Base-by-base conservation (phyloP, 2,113 vertebrate species). In the Oryzias curvinotus region DNA sequence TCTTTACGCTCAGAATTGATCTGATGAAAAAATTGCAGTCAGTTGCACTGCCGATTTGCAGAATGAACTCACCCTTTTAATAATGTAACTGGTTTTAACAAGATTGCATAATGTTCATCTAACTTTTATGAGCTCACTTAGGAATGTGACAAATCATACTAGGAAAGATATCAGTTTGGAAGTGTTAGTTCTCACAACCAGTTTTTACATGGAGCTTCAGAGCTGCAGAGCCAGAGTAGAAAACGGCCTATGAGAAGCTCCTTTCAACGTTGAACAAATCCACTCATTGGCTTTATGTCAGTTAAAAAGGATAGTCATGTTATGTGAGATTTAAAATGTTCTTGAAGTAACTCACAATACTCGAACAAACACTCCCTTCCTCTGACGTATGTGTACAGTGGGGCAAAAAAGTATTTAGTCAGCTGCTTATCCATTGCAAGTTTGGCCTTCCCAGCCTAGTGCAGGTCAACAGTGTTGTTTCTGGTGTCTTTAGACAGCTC, bases 81-180 rank as follows among this genome's bases (percentile, higher is more conserved):
- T 93, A 92, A 93, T 92, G 90, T 85, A 93, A 88, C 86, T 66
- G 70, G 90, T 91, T 92, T 90, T 90, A 88, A 93, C 90, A 91
- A 81, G 80, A 88, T 88, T 83, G 85, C 92, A 90, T 91, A 92
- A 88, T 85, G 86, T 81, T 89, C 82, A 89, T 91, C 83, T 83
- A 88, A 89, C 89, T 92, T 93, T 93, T 77, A 93, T 89, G 86
- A 89, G 76, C 78, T 78, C 83, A 52, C 26, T 89, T 92, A 88
- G 86, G 72, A 68, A 74, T 80, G 76, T 88, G 84, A 87, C 57
- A 47, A 78, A 88, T 83, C 55, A 59, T 74, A 28, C 5, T 53
- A 71, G 53, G 64, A 62, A 52, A 60, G 60, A 73, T 75, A 76
- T 75, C 69, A 53, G 52, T 84, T 65, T 68, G 45, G 65, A 66